A percentile compares a stretch with the other conserved stretches of the same genome.
Evolutionary conservation across 2,113 vertebrate genomes (phyloP).

Genomic region (Heliornis fulica): DNA sequence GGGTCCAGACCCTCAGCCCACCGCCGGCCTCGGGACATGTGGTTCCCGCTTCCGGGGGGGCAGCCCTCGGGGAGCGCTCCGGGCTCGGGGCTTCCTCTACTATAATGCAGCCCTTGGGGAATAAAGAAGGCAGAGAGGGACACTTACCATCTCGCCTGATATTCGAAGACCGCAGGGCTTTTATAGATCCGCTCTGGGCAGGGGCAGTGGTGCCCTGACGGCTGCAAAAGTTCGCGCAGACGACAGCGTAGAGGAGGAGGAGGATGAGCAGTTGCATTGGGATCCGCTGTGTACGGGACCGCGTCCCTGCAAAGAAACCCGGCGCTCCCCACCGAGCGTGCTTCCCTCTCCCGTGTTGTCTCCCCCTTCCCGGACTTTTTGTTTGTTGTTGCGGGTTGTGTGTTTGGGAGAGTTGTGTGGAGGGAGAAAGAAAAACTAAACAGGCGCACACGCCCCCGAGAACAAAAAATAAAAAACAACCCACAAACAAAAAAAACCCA

Average conservation of each 20-base stretch:
- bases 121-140: background rate
- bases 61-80: background rate
- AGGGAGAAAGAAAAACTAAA: too few species aligned
- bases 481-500: background rate
- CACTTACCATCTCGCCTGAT: slow-evolving; percentile 79
- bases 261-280: slow-evolving; percentile 77
- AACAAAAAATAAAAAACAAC: background rate
- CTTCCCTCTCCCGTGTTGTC: background rate
- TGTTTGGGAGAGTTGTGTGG: background rate
- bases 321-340: background rate
- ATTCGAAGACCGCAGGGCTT: slow-evolving; percentile 73
- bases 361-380: background rate
- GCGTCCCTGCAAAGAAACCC: background rate
- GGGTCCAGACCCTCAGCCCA: background rate
- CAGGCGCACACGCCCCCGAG: too few species aligned
- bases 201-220: slow-evolving; percentile 67
- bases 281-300: slow-evolving; percentile 10
- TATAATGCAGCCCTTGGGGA: background rate
- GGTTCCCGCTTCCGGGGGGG: too few species aligned
- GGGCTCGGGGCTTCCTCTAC: background rate
- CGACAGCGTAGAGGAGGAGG: slow-evolving; percentile 63
- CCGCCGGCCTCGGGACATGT: fast-evolving
- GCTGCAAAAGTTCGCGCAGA: slow-evolving; percentile 73
- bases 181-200: slow-evolving; percentile 76
- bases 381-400: background rate